Base-by-base conservation (phyloP, 2,113 vertebrate species). In the Chaenogobius annularis region DNA sequence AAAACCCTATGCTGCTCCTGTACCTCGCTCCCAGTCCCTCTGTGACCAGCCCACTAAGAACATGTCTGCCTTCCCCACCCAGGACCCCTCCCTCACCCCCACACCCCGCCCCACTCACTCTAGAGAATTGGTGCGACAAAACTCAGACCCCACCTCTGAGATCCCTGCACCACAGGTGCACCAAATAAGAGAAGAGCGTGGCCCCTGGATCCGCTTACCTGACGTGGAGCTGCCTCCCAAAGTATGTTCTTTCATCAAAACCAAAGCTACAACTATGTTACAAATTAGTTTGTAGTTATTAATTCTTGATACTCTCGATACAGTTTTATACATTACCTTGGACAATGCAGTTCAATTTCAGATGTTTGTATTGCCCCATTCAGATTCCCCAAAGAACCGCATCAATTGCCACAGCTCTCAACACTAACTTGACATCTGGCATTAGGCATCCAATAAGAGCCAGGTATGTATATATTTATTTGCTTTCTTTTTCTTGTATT, bases 21-120 rank as follows among this genome's bases (percentile, higher is more conserved):
- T 95, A 68, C 96, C 96, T 74, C 94, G 96, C 85, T 96, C 96
- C 82, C 96, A 97, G 91, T 97, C 96, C 85, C 94, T 97, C 71
- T 96, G 96, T 86, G 96, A 97, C 90, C 96, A 96, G 88, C 95
- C 95, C 70, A 94, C 94, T 92, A 94, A 95, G 92, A 96, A 94
- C 81, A 93, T 95, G 92, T 95, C 95, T 74, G 95, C 95, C 89
- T 96, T 96, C 93, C 93, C 93, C 79, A 94, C 88, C 85, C 94
- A 95, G 90, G 94, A 94, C 80, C 94, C 95, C 69, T 92, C 92
- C 47, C 92, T 94, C 46, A 82, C 84, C 86, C 85, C 93, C 83
- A 64, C 91, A 75, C 85, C 93, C 81, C 89, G 91, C 50, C 92
- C 93, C 13, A 81, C 89, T 68, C 92, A 94, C 80, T 93, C 95